Evolutionary conservation across 2,797 vertebrate genomes (phyloP).

Genomic region (Poecilia velifera): DNA sequence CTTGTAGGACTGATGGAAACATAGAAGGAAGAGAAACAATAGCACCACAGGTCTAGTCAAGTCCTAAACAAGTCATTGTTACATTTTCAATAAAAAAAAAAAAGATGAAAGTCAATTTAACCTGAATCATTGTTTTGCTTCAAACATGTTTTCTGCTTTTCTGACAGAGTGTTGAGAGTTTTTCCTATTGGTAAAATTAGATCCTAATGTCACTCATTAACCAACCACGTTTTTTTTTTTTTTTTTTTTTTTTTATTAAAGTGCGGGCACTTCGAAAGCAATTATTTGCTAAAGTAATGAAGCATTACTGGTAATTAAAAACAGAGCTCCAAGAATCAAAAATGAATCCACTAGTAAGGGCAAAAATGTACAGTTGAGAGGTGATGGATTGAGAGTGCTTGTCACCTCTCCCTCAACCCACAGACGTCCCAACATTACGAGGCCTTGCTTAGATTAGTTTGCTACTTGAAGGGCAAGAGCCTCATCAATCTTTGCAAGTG

Average conservation of each 20-base stretch:
- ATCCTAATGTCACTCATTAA: conserved; percentile 41
- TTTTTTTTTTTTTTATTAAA: conserved; percentile 80
- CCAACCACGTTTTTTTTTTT: conserved; percentile 80
- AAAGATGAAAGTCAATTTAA: conserved; percentile 84
- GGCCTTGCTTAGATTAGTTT: conserved; percentile 30
- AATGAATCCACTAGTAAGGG: conserved; percentile 32
- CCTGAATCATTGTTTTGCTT: conserved; percentile 85
- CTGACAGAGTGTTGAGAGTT: conserved; percentile 55
- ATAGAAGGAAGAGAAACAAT: conserved; percentile 73
- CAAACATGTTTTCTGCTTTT: conserved; percentile 7
- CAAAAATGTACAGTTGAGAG: conserved; percentile 15
- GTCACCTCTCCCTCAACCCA: conserved; percentile 50
- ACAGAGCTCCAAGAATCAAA: conserved; percentile 32
- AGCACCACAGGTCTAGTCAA: conserved; percentile 69
- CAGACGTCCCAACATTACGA: conserved; percentile 30
- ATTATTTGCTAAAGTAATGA: conserved; percentile 36
- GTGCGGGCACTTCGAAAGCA: conserved; percentile 33
- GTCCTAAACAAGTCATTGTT: conserved; percentile 66
- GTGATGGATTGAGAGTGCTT: conserved; percentile 36
- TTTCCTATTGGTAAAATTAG: conserved; percentile 79
- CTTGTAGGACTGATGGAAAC: conserved; percentile 57
- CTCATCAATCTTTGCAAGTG: conserved; percentile 68
- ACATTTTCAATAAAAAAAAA: conserved; percentile 66
- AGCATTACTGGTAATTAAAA: conserved; percentile 37
- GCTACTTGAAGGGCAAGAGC: conserved; percentile 38